Base-by-base conservation (phyloP, 2,797 vertebrate genomes). In the Urophycis tenuis region DNA sequence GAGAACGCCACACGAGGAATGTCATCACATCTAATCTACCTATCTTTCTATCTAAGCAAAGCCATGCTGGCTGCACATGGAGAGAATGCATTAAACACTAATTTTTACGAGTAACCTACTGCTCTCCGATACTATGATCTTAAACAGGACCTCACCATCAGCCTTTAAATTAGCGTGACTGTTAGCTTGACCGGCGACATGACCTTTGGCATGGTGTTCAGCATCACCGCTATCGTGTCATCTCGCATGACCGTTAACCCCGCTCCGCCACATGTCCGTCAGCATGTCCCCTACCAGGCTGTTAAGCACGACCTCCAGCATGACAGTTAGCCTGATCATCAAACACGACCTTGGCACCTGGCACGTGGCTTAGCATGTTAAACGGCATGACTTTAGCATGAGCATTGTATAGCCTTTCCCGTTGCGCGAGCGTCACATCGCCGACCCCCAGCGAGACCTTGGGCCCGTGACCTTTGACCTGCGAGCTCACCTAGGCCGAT, bases 401-500 rank as follows among this genome's bases (percentile, higher is more conserved):
- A 45, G 2, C 11, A 36, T 36, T 36, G 36, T 36, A 36, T 36
- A 5, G 33, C 7, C 7, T 36, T 45, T 14, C 17, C 15, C 41
- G 17, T 45, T 15, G 7, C 33, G n/a, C 5, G 49, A 17, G 15
- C 7, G 49, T 53, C 8, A 53, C n/a, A 22, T 53, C 15, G 49
- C 41, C 41, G 1, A 4, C 5, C 19, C 49, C 9, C 1, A 39
- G 45, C 19, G 19, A 49, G 53, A 60, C 53, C 53, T 60, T 10
- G 6, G 6, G 2, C 49, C 22, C n/a, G 53, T 67, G 60, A 29
- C 60, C 60, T 67, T 29, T 22, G 33, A 29, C 11, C 22, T 32
- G n/a, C 41, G 35, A 1, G n/a, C 95, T 95, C 95, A 99, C 97
- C 97, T 84, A 97, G 86, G 87, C 95, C 96, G 89, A 97, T 87